phyloP scores from a whole-genome alignment of 2,113 vertebrate genomes.

The Balaeniceps rex region DNA sequence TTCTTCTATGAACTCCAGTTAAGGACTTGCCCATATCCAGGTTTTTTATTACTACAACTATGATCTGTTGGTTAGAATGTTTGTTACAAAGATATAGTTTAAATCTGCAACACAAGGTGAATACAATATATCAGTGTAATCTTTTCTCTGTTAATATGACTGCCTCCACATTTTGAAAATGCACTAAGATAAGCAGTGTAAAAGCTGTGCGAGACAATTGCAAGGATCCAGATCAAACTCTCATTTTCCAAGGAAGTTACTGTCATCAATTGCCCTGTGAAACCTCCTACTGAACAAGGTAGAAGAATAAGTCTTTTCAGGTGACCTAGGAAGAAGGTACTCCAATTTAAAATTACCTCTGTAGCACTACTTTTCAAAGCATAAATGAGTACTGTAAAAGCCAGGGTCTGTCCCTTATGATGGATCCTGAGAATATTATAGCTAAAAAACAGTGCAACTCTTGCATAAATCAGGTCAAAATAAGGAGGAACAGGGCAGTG shows the following conservation, averaged over 20 bases:
- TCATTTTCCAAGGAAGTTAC: background rate
- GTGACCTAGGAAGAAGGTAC: background rate
- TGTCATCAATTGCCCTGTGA: background rate
- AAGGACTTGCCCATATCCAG: background rate
- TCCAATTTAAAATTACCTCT: background rate
- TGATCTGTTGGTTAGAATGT: background rate
- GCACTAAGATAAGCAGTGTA: background rate
- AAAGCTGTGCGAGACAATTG: background rate
- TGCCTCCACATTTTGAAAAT: background rate
- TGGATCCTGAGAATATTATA: background rate
- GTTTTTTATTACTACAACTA: background rate
- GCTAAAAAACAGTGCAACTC: background rate
- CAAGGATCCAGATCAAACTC: background rate
- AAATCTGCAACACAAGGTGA: background rate
- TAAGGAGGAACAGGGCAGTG: background rate
- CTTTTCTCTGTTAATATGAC: background rate
- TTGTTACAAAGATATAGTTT: background rate
- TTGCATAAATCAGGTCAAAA: background rate
- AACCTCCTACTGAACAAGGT: background rate
- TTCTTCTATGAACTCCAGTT: background rate
- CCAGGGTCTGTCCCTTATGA: background rate
- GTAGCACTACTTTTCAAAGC: background rate
- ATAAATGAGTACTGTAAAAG: background rate
- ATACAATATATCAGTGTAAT: background rate
- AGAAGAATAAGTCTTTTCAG: background rate